Conservation (phyloP, 2,888 invertebrate genomes). For the Galeruca laticollis region DNA sequence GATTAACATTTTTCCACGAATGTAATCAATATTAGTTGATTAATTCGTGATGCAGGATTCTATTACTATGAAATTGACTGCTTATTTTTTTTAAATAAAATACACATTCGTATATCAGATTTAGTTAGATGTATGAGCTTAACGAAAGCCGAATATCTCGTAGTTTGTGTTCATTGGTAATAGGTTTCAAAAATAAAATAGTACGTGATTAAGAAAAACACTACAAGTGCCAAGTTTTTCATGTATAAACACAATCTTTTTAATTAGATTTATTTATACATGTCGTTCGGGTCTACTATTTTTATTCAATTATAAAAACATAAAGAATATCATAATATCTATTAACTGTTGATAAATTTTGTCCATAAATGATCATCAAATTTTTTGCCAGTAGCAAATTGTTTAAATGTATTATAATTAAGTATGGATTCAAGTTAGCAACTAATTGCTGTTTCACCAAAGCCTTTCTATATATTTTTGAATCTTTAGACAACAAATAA, state of each 20-base stretch:
- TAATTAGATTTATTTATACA: conserved; percentile 12
- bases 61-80: background rate
- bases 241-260: conserved; percentile 9
- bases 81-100: background rate
- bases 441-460: no score
- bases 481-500: no score
- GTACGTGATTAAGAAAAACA: conserved; percentile 19
- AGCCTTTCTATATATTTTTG: no score
- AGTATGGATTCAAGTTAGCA: no score
- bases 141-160: background rate
- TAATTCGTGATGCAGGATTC: no score
- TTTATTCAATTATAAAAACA: conserved; percentile 8
- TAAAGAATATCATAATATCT: background rate
- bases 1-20: no score
- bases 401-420: no score
- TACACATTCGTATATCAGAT: background rate
- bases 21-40: no score
- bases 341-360: background rate
- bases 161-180: background rate
- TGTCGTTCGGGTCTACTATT: conserved; percentile 1
- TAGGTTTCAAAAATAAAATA: conserved; percentile 1
- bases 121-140: no score
- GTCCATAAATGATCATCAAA: background rate
- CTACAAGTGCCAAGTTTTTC: conserved; percentile 16
- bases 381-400: no score